A percentile compares a stretch with the other conserved stretches of the same genome.
Evolutionary conservation across 2,113 vertebrate species (phyloP).

Genomic region (Acrocephalus arundinaceus): DNA sequence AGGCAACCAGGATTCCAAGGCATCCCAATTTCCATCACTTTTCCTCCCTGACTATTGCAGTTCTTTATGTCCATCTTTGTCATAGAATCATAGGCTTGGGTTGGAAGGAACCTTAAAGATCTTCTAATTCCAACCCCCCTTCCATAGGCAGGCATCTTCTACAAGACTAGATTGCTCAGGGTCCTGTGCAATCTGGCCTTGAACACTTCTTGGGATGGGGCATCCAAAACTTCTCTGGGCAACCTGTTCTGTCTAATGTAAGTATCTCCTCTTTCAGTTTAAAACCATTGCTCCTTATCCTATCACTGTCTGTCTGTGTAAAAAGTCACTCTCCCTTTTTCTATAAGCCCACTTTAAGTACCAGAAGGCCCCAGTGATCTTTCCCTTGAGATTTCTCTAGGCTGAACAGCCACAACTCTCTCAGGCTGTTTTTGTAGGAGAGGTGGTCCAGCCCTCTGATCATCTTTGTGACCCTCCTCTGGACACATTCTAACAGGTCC

Average conservation of each 20-base stretch:
- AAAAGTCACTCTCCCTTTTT: not conserved
- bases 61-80: not conserved
- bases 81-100: not conserved
- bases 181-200: not conserved
- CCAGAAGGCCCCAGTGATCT: accelerated
- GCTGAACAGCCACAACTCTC: not conserved
- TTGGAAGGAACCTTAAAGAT: not conserved
- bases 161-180: not conserved
- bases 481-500: not conserved
- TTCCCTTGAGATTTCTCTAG: not conserved
- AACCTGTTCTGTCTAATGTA: not conserved
- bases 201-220: not conserved
- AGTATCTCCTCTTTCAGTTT: not conserved
- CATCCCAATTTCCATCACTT: not conserved
- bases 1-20: not conserved
- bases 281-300: not conserved
- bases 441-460: not conserved
- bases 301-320: not conserved
- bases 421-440: not conserved
- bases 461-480: not conserved
- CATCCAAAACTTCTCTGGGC: not conserved
- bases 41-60: not conserved
- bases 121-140: not conserved
- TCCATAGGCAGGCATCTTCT: not conserved
- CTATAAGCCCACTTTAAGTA: not conserved